phyloP scores from a whole-genome alignment of 2,113 vertebrate genomes.

The Coptodon rendalli region DNA sequence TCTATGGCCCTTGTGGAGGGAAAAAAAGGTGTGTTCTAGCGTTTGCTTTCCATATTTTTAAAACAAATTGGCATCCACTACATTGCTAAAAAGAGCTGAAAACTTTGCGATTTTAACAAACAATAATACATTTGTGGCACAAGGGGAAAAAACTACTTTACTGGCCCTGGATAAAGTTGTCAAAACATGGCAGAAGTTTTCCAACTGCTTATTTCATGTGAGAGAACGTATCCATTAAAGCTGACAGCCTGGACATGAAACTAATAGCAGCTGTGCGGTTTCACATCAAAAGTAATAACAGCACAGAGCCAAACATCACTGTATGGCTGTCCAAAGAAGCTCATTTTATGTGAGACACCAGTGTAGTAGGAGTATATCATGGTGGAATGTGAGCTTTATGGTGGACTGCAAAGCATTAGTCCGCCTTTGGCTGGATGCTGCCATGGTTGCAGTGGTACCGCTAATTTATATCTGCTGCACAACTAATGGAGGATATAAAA shows the following conservation, averaged over 20 bases:
- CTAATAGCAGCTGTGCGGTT: slow-evolving; percentile 37
- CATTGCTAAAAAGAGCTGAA: neutral
- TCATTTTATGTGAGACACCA: slow-evolving; percentile 28
- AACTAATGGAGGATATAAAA: slow-evolving; percentile 52
- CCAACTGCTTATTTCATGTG: slow-evolving; percentile 21
- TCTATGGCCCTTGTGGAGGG: neutral
- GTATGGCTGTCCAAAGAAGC: slow-evolving; percentile 39
- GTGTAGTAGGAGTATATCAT: slow-evolving; percentile 22
- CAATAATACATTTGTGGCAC: neutral
- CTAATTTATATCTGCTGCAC: slow-evolving; percentile 54
- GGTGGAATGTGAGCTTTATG: slow-evolving; percentile 35
- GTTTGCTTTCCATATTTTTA: neutral
- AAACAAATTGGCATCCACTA: neutral
- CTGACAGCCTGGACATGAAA: slow-evolving; percentile 29
- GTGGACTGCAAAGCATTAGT: slow-evolving; percentile 35
- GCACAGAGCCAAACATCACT: slow-evolving; percentile 39
- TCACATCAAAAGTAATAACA: slow-evolving; percentile 44
- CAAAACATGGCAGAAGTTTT: slow-evolving; percentile 25
- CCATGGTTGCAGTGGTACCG: neutral
- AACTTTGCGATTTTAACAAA: neutral
- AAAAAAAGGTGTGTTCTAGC: neutral
- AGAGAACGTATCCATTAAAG: slow-evolving; percentile 36
- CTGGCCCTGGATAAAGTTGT: neutral
- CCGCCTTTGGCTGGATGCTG: slow-evolving; percentile 32
- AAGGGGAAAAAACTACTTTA: neutral